Percentiles rank a stretch among this genome's conserved stretches.
These are phyloP conservation scores for Macroglossus sobrinus DNA, from an alignment of 2,113 vertebrate genomes.

Conservation along the genomic window DNA sequence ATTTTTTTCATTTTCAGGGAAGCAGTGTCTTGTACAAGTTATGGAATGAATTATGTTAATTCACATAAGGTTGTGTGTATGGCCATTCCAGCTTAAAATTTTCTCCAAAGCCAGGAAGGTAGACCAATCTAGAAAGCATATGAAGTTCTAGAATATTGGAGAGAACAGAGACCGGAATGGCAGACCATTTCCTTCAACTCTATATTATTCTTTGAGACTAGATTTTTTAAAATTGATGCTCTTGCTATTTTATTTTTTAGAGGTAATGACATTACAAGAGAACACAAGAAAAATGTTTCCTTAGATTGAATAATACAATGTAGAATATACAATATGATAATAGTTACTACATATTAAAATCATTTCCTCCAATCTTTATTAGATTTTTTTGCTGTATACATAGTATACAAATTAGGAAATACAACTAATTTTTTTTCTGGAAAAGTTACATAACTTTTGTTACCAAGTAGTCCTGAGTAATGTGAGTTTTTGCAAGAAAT, in stretches of 20 bases:
- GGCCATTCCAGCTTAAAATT: not conserved
- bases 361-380: not conserved
- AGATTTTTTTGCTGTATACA: not conserved
- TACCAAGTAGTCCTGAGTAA: not conserved
- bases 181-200: not conserved
- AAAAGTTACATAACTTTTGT: not conserved
- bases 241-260: not conserved
- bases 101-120: not conserved
- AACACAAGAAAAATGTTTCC: not conserved
- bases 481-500: not conserved
- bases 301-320: not conserved
- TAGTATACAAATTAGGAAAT: not conserved
- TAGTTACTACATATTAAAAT: conserved; percentile 7
- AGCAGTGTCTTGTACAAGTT: not conserved
- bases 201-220: not conserved
- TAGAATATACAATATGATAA: not conserved
- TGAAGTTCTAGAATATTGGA: not conserved
- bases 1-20: not conserved
- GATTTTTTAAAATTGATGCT: not conserved
- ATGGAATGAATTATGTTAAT: not conserved
- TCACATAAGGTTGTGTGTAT: not conserved
- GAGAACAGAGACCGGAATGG: not conserved
- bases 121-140: not conserved
- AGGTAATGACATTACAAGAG: not conserved
- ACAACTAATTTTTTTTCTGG: not conserved